phyloP scores from a whole-genome alignment of 2,113 vertebrate species.

The Myiozetetes cayanensis region DNA sequence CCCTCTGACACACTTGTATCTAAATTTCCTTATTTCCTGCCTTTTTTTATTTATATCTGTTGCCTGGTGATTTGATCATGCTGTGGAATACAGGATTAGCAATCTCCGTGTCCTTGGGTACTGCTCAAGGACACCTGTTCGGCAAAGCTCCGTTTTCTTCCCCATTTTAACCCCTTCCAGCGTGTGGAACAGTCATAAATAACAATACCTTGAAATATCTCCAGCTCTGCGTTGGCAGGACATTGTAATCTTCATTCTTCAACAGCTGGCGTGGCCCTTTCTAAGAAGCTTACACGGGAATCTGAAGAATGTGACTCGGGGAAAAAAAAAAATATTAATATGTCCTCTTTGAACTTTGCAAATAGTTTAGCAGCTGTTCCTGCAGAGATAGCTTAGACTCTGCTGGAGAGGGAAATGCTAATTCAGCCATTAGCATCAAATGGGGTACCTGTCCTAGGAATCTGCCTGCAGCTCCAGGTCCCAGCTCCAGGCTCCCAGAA shows the following conservation, averaged over 20 bases:
- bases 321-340: background rate
- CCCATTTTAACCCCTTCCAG: conserved; percentile 77
- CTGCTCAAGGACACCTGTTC: conserved; percentile 93
- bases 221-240: background rate
- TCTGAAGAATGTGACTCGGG: conserved; percentile 49
- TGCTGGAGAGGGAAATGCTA: conserved; percentile 50
- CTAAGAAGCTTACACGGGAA: conserved; percentile 57
- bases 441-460: conserved; percentile 7
- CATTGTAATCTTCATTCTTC: conserved; percentile 56
- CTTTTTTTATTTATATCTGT: conserved; percentile 96
- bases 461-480: background rate
- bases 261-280: conserved; percentile 53
- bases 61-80: conserved; percentile 95
- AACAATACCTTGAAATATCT: background rate
- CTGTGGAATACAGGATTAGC: conserved; percentile 93
- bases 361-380: conserved; percentile 68
- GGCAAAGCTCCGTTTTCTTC: conserved; percentile 72
- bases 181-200: background rate
- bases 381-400: conserved; percentile 48
- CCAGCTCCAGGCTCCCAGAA: background rate
- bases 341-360: conserved; percentile 62
- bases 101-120: conserved; percentile 88
- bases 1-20: conserved; percentile 92
- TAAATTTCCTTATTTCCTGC: conserved; percentile 94
- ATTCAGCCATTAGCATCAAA: conserved; percentile 35